These are phyloP conservation scores for Zaprionus obscuricornis DNA, from an alignment of 2,888 invertebrate species.

Conservation along the genomic window DNA sequence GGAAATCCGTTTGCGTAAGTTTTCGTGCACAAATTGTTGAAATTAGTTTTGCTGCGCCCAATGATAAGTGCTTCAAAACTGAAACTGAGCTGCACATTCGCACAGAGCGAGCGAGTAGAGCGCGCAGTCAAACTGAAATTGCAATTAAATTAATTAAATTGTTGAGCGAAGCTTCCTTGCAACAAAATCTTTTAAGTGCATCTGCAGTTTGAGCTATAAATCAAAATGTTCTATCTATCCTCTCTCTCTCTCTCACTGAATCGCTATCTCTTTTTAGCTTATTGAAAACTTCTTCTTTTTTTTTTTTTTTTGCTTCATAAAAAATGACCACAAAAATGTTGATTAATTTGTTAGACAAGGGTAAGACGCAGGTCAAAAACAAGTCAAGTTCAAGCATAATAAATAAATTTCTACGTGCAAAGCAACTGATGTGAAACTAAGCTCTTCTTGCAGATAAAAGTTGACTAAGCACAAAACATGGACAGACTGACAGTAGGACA, in stretches of 20 bases:
- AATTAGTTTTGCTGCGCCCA: constrained; percentile 73
- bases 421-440: constrained; percentile 4
- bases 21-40: constrained; percentile 76
- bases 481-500: background rate
- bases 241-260: no score
- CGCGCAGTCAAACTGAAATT: constrained; percentile 41
- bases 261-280: no score
- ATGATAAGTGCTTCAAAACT: constrained; percentile 74
- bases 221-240: background rate
- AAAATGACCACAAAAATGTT: constrained; percentile 13
- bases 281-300: no score
- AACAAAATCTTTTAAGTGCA: constrained; percentile 33
- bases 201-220: constrained; percentile 7
- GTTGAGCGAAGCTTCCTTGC: constrained; percentile 42
- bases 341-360: constrained; percentile 16
- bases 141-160: constrained; percentile 76
- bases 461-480: constrained; percentile 50
- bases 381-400: constrained; percentile 15
- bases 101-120: constrained; percentile 2
- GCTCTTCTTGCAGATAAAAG: constrained; percentile 22
- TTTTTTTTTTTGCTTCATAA: no score
- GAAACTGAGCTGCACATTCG: constrained; percentile 58
- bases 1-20: constrained; percentile 73
- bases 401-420: constrained; percentile 16
- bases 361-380: background rate